Evolutionary conservation across 1,140 invertebrate genomes (phyloP).

Genomic region (Potamilus streckersoni): DNA sequence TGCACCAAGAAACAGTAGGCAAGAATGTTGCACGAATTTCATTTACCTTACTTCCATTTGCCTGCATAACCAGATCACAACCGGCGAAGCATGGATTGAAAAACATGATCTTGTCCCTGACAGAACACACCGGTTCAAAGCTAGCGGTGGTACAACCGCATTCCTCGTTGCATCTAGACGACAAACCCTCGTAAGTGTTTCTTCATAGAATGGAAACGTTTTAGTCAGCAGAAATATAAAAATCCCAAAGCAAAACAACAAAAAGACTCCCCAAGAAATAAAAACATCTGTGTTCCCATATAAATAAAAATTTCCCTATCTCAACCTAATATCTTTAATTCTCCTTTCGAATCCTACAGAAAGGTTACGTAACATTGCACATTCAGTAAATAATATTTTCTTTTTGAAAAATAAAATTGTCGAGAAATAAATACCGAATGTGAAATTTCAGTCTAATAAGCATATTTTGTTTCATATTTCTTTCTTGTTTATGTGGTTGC

Average conservation of each 20-base stretch:
- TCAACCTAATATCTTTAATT: no score
- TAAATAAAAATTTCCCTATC: no score
- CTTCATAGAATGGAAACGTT: not conserved
- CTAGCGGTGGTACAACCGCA: slow-evolving; percentile 88
- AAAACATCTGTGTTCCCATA: no score
- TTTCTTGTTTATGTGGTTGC: not conserved
- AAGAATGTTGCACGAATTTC: no score
- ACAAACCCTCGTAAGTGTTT: slow-evolving; percentile 1
- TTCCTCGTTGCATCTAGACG: slow-evolving; percentile 82
- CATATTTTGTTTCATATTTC: slow-evolving; percentile 3
- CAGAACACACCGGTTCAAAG: slow-evolving; percentile 86
- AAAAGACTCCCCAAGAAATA: no score
- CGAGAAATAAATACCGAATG: slow-evolving; percentile 81
- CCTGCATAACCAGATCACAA: slow-evolving; percentile 68
- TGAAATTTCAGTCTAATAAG: slow-evolving; percentile 80
- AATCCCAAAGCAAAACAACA: no score
- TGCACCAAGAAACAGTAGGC: no score
- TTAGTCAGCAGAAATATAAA: not conserved
- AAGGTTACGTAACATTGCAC: no score
- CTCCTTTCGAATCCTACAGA: no score
- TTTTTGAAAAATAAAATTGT: slow-evolving; percentile 83
- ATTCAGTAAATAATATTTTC: slow-evolving; percentile 75
- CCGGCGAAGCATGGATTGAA: slow-evolving; percentile 93
- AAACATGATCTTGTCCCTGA: slow-evolving; percentile 90
- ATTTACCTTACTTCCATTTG: no score